A percentile compares a stretch with the other conserved stretches of the same genome.
These are phyloP conservation scores for Spialia ferax DNA, from an alignment of 2,888 invertebrate genomes.

Conservation along the genomic window DNA sequence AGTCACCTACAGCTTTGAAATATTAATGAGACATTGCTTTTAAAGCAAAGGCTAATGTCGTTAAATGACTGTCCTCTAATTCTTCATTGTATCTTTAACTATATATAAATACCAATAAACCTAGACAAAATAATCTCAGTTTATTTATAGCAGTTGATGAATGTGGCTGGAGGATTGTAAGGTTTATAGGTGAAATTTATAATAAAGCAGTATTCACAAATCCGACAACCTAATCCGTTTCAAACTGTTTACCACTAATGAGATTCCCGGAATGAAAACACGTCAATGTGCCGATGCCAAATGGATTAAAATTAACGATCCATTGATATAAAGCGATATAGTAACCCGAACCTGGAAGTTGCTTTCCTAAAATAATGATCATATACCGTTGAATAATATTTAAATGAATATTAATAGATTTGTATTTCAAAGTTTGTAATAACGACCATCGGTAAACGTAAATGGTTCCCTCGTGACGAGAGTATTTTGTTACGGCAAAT, in stretches of 20 bases:
- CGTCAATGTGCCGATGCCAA: slow-evolving; percentile 14
- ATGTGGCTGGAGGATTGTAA: not conserved
- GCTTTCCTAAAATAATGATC: slow-evolving; percentile 35
- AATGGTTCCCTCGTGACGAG: slow-evolving; percentile 52
- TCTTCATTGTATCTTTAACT: not conserved
- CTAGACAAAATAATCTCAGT: not conserved
- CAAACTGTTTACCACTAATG: slow-evolving; percentile 13
- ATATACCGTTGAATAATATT: slow-evolving; percentile 35
- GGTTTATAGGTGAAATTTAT: not conserved
- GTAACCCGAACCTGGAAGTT: slow-evolving; percentile 29
- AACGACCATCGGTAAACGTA: slow-evolving; percentile 46
- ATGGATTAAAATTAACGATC: slow-evolving; percentile 26
- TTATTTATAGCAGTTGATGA: not conserved
- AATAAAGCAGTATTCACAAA: not conserved
- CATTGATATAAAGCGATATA: slow-evolving; percentile 17
- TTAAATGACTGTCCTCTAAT: not conserved
- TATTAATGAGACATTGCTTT: slow-evolving; percentile 16
- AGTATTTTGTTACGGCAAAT: slow-evolving; percentile 57
- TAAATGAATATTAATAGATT: slow-evolving; percentile 52
- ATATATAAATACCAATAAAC: not conserved
- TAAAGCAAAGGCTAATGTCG: slow-evolving; percentile 1
- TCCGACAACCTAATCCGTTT: slow-evolving; percentile 9
- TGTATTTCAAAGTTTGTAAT: slow-evolving; percentile 49
- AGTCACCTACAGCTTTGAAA: slow-evolving; percentile 33
- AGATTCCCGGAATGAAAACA: slow-evolving; percentile 7